phyloP scores from a whole-genome alignment of 2,888 invertebrate species.

The Coelogynopora nodosa region DNA sequence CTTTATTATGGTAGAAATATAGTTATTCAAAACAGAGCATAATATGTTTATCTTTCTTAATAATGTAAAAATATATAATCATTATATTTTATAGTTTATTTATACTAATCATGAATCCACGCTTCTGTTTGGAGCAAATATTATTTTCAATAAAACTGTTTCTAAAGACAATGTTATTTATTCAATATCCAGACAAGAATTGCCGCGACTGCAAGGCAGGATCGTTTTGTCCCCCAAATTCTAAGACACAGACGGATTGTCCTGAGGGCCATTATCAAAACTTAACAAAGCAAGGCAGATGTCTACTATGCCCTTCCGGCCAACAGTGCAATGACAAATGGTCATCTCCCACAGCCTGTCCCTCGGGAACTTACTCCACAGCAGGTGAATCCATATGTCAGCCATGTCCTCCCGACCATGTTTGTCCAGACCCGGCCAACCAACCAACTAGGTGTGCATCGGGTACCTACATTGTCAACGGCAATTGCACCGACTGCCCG shows the following conservation, averaged over 20 bases:
- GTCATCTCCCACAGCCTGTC: neutral
- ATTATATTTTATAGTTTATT: no score
- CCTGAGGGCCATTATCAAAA: neutral
- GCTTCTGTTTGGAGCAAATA: no score
- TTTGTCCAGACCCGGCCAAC: constrained; percentile 53
- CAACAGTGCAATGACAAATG: neutral
- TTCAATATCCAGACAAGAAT: no score
- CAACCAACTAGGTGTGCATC: neutral
- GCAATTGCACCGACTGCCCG: constrained; percentile 53
- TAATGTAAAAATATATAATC: no score
- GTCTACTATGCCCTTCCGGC: neutral
- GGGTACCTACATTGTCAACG: neutral
- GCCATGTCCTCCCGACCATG: constrained; percentile 56
- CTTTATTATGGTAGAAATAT: no score
- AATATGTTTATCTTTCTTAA: no score
- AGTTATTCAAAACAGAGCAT: no score
- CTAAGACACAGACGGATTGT: neutral
- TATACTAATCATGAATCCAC: no score
- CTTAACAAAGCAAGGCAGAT: neutral
- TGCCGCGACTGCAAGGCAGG: neutral
- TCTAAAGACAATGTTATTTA: no score
- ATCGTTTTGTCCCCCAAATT: neutral
- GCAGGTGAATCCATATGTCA: constrained; percentile 49
- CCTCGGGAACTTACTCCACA: neutral
- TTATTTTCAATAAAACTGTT: no score